A percentile compares a stretch with the other conserved stretches of the same genome.
These are phyloP conservation scores for Acrocephalus kingi DNA, from an alignment of 2,113 vertebrate genomes.

Conservation along the genomic window DNA sequence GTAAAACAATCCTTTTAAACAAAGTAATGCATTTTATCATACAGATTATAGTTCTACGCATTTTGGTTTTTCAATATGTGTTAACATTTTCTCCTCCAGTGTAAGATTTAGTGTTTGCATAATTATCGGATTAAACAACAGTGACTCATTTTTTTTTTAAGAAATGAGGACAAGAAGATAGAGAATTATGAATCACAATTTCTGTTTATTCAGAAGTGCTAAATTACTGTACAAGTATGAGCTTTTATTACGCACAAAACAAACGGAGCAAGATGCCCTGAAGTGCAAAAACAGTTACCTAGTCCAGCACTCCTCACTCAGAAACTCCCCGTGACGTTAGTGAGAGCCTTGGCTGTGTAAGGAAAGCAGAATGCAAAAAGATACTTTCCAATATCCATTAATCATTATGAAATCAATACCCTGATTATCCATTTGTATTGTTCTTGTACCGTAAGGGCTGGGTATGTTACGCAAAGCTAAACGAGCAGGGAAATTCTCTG, in stretches of 20 bases:
- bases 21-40: conserved; percentile 83
- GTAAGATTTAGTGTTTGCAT: conserved; percentile 77
- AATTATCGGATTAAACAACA: conserved; percentile 82
- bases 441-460: conserved; percentile 1
- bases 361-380: conserved; percentile 46
- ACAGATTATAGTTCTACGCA: conserved; percentile 80
- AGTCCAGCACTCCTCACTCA: conserved; percentile 41
- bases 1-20: conserved; percentile 85
- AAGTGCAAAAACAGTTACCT: conserved; percentile 50
- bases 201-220: conserved; percentile 58
- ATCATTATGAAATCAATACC: conserved; percentile 61
- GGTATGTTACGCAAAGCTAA: background rate
- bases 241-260: conserved; percentile 44
- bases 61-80: conserved; percentile 77
- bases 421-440: conserved; percentile 43
- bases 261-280: conserved; percentile 28
- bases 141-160: conserved; percentile 68
- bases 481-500: background rate
- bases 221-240: conserved; percentile 57
- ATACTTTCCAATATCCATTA: conserved; percentile 54
- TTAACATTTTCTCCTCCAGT: conserved; percentile 81
- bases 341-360: conserved; percentile 38
- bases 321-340: conserved; percentile 67
- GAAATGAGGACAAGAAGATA: conserved; percentile 52
- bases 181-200: conserved; percentile 64